Conservation (phyloP, 1,140 invertebrate species). For the Camponotus vicinus region DNA sequence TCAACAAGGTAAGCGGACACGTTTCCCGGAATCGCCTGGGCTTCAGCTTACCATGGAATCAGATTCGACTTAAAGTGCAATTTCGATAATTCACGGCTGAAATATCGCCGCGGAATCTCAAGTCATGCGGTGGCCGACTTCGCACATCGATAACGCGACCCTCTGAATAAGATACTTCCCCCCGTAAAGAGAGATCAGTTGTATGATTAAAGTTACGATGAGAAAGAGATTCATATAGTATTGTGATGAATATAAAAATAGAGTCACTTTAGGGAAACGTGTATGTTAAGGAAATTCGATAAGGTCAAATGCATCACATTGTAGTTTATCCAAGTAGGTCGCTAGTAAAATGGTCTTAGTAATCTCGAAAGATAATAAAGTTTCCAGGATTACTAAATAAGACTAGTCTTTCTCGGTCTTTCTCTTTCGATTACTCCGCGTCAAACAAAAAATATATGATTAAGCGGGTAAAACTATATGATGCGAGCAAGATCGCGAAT, state of each 20-base stretch:
- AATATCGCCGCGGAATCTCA: conserved; percentile 36
- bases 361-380: conserved; percentile 29
- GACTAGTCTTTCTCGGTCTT: neutral
- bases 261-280: neutral
- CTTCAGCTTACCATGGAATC: conserved; percentile 62
- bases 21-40: conserved; percentile 48
- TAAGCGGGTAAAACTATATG: neutral
- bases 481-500: neutral
- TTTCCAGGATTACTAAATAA: neutral
- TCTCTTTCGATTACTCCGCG: neutral
- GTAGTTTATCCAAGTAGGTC: conserved; percentile 45
- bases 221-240: neutral
- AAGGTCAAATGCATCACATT: conserved; percentile 37
- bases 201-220: neutral
- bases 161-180: conserved; percentile 10
- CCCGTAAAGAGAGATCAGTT: neutral
- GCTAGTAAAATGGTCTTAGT: conserved; percentile 3
- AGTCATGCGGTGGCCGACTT: conserved; percentile 8
- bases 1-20: conserved; percentile 53
- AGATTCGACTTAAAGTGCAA: conserved; percentile 67
- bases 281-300: neutral
- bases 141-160: conserved; percentile 2
- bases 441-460: neutral
- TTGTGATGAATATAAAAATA: conserved; percentile 31
- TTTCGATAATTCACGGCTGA: conserved; percentile 68